Base-by-base conservation (phyloP, 2,113 vertebrate genomes). In the Kryptolebias marmoratus region DNA sequence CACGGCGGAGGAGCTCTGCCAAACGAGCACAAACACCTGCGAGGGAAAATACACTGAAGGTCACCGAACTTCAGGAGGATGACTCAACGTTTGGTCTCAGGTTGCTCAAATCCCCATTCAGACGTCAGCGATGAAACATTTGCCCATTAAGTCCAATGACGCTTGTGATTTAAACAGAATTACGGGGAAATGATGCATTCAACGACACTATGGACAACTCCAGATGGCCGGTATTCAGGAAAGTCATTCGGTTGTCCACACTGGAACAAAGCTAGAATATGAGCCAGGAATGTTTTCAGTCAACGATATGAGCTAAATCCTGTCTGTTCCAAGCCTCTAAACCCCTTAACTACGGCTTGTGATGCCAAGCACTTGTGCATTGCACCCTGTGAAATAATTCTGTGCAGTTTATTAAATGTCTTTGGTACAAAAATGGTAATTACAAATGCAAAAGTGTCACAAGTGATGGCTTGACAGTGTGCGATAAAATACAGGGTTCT, bases 161-260 rank as follows among this genome's bases (percentile, higher is more conserved):
- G 93, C 94, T 83, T 92, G 91, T 92, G 90, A 93, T 93, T 91
- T 91, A 90, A 90, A 91, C 75, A 87, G 87, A 93, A 92, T 92
- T 91, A 90, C 73, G 77, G 88, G 76, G 90, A 93, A 94, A 92
- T 90, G 92, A 90, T 90, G 93, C 91, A 80, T 90, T 87, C 86
- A 92, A 81, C 66, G 75, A 76, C 76, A 83, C 80, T 71, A 73
- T 75, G 83, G 88, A 77, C 75, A 79, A 82, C 74, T 91, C 91
- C 94, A 94, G 92, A 93, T 93, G 93, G 90, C 85, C 69, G 5
- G 70, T 68, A 89, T 86, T 89, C 83, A 88, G 71, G 78, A 88
- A 91, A 90, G 87, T 85, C 80, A 82, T 80, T 70, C 52, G 67
- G 73, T 79, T 61, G 77, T 73, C 67, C 59, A 22, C 47, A 50